These are phyloP conservation scores for Ranitomeya imitator DNA, from an alignment of 2,113 vertebrate species.

Conservation along the genomic window DNA sequence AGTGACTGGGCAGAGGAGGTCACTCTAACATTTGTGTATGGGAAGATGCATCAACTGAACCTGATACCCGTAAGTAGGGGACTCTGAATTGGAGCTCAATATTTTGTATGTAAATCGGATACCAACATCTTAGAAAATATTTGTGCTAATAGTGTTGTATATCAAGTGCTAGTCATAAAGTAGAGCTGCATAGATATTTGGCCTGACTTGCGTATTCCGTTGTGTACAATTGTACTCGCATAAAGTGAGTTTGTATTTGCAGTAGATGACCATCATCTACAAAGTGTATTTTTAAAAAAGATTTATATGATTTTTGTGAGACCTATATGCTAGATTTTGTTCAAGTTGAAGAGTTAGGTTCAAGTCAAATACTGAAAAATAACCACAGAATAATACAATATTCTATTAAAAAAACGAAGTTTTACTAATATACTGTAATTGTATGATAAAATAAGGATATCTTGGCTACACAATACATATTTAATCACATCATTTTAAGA, in stretches of 20 bases:
- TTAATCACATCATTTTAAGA: neutral
- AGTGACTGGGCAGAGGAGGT: conserved; percentile 66
- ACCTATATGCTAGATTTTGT: neutral
- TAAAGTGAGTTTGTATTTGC: neutral
- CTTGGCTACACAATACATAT: neutral
- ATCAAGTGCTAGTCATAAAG: neutral
- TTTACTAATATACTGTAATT: neutral
- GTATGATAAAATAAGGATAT: neutral
- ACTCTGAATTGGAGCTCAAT: neutral
- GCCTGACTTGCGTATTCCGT: neutral
- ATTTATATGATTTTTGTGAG: neutral
- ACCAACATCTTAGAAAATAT: neutral
- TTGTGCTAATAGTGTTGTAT: neutral
- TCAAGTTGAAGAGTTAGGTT: neutral
- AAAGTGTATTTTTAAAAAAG: neutral
- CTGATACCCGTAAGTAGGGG: neutral
- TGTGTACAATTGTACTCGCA: neutral
- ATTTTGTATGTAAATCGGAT: neutral
- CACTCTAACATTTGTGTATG: conserved; percentile 65
- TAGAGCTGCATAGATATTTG: neutral
- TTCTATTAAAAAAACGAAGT: neutral
- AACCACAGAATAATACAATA: neutral
- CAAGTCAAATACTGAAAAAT: neutral
- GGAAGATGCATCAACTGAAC: conserved; percentile 26
- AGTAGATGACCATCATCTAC: neutral